Percentiles rank a stretch among this genome's conserved stretches.
Conservation (phyloP, 92 coral and sea anemone species). For the Siderastrea siderea region DNA sequence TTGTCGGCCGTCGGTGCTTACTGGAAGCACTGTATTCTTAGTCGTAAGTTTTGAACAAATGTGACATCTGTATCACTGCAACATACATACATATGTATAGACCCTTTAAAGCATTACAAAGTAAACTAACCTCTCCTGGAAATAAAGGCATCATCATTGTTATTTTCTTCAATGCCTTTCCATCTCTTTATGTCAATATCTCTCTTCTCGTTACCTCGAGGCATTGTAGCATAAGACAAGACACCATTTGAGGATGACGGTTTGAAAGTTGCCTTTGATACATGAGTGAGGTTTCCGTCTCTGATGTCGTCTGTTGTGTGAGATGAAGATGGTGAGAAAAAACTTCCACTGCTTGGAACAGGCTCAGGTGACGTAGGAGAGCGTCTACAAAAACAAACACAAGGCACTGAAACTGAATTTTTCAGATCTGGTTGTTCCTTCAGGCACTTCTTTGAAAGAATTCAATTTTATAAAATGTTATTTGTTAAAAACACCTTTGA, state of each 20-base stretch:
- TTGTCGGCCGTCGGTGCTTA: too few species aligned
- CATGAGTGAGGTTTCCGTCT: conserved; percentile 43
- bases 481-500: too few species aligned
- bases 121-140: conserved; percentile 29
- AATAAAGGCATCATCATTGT: conserved; percentile 38
- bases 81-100: too few species aligned
- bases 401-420: neutral
- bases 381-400: conserved; percentile 8
- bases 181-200: conserved; percentile 49
- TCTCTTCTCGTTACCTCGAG: conserved; percentile 64
- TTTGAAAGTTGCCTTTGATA: conserved; percentile 79
- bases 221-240: conserved; percentile 91
- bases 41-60: too few species aligned
- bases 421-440: too few species aligned
- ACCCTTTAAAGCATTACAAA: too few species aligned
- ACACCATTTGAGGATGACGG: conserved; percentile 68
- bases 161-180: conserved; percentile 51
- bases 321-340: conserved; percentile 33
- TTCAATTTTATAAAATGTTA: too few species aligned
- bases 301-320: conserved; percentile 76
- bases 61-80: too few species aligned
- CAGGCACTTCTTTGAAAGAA: too few species aligned
- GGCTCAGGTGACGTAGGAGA: conserved; percentile 20
- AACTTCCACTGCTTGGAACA: neutral
- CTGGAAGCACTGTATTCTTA: too few species aligned